A percentile compares a stretch with the other conserved stretches of the same genome.
Conservation (phyloP, 2,888 invertebrate species). For the Chrysodeixis includens region DNA sequence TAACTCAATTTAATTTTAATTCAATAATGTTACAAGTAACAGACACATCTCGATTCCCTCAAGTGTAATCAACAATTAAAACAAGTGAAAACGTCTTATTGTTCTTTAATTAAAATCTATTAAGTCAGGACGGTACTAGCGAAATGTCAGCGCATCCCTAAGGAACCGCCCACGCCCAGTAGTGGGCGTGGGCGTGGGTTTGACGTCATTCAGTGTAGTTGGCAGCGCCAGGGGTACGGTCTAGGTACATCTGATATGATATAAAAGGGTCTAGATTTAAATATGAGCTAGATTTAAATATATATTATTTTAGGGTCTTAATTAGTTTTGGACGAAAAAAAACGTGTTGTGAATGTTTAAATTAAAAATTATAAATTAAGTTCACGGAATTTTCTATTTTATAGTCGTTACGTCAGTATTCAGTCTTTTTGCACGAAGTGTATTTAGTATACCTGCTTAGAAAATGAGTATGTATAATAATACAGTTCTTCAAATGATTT, state of each 20-base stretch:
- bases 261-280: conserved; percentile 8
- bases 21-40: too few species aligned
- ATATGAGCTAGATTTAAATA: conserved; percentile 14
- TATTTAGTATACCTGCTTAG: not conserved
- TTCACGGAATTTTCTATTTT: not conserved
- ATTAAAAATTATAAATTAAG: not conserved
- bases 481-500: too few species aligned
- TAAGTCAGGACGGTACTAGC: conserved; percentile 18
- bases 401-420: not conserved
- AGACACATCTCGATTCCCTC: conserved; percentile 8
- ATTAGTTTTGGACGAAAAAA: conserved; percentile 22
- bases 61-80: conserved; percentile 14
- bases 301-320: conserved; percentile 26
- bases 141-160: conserved; percentile 40
- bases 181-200: conserved; percentile 32
- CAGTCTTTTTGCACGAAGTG: not conserved
- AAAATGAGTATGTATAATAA: too few species aligned
- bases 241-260: conserved; percentile 29
- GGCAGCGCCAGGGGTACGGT: conserved; percentile 32
- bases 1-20: too few species aligned
- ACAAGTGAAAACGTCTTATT: conserved; percentile 22
- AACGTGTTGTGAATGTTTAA: not conserved
- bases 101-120: conserved; percentile 46
- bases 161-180: conserved; percentile 42
- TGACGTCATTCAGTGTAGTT: conserved; percentile 24